phyloP scores from a whole-genome alignment of 2,113 vertebrate genomes.

The Lanius ludovicianus region DNA sequence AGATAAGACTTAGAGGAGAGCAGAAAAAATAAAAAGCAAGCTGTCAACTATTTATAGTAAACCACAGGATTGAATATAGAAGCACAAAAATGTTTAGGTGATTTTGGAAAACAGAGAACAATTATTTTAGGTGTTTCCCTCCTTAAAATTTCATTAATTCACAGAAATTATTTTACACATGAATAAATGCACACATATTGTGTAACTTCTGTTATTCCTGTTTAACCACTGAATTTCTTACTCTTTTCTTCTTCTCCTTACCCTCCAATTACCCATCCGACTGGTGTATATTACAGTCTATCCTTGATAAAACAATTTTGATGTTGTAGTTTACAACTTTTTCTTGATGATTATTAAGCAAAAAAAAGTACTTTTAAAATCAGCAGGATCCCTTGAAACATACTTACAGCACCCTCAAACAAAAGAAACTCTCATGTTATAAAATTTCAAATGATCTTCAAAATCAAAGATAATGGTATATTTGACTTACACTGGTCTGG shows the following conservation, averaged over 20 bases:
- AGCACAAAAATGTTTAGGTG: neutral
- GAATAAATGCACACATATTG: neutral
- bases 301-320: slow-evolving; percentile 37
- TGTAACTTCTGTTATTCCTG: neutral
- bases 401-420: neutral
- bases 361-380: slow-evolving; percentile 7
- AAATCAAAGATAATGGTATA: neutral
- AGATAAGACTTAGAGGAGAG: neutral
- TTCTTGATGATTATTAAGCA: neutral
- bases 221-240: neutral
- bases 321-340: neutral
- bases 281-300: neutral
- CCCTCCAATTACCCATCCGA: neutral
- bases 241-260: neutral
- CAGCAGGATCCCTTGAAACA: neutral
- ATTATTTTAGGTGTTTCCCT: neutral
- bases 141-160: neutral
- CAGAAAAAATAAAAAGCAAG: neutral
- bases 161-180: neutral
- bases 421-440: neutral
- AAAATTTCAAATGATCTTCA: neutral
- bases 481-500: neutral
- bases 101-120: neutral
- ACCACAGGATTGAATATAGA: neutral
- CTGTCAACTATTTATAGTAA: neutral